A percentile compares a stretch with the other conserved stretches of the same genome.
phyloP scores from a whole-genome alignment of 1,140 invertebrate genomes.

The Macrosteles quadrilineatus region DNA sequence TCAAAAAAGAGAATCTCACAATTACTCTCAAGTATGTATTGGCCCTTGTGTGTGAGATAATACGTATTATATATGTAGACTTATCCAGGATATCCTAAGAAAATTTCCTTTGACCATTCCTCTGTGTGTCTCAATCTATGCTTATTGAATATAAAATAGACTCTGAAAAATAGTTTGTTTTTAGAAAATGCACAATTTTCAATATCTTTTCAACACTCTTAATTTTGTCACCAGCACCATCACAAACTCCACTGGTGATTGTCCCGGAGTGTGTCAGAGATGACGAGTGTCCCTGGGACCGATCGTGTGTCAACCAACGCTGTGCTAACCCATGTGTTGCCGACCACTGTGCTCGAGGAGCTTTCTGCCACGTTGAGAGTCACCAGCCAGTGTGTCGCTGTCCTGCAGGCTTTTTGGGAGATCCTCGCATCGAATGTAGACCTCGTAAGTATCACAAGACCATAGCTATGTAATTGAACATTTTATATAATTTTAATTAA shows the following conservation, averaged over 20 bases:
- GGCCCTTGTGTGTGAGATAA: too few species aligned
- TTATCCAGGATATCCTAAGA: too few species aligned
- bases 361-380: constrained; percentile 75
- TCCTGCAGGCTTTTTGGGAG: constrained; percentile 73
- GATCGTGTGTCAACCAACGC: constrained; percentile 70
- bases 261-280: constrained; percentile 71
- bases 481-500: not conserved
- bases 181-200: too few species aligned
- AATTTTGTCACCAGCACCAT: constrained; percentile 53
- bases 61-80: too few species aligned
- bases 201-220: too few species aligned
- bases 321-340: constrained; percentile 78
- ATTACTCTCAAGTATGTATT: too few species aligned
- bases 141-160: too few species aligned
- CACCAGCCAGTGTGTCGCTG: constrained; percentile 78
- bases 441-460: constrained; percentile 70
- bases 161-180: too few species aligned
- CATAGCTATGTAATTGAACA: constrained; percentile 13
- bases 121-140: too few species aligned
- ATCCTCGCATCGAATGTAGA: constrained; percentile 68
- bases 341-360: constrained; percentile 70
- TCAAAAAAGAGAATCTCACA: too few species aligned
- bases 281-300: constrained; percentile 72
- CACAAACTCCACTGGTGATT: constrained; percentile 51
- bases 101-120: too few species aligned